phyloP scores from a whole-genome alignment of 2,888 invertebrate genomes.

The Linyphia triangularis region DNA sequence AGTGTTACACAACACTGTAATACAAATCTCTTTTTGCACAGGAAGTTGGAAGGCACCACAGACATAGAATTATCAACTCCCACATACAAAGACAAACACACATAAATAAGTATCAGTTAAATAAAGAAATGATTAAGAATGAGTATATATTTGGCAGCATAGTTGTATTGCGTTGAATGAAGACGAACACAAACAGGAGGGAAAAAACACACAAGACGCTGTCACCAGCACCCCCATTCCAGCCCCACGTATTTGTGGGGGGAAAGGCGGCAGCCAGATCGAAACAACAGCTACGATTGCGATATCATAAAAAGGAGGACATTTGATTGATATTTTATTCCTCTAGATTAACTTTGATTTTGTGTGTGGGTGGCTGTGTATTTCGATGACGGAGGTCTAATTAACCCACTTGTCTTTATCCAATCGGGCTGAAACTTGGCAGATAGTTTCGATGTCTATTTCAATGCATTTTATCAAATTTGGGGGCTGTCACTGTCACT shows the following conservation, averaged over 20 bases:
- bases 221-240: constrained; percentile 75
- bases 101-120: constrained; percentile 52
- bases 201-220: constrained; percentile 70
- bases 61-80: constrained; percentile 6
- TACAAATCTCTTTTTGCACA: not conserved
- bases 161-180: constrained; percentile 30
- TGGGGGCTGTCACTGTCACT: no score
- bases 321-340: no score
- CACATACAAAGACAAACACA: constrained; percentile 64
- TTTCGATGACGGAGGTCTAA: no score
- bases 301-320: no score
- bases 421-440: no score
- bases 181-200: constrained; percentile 73
- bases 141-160: constrained; percentile 53
- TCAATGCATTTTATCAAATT: no score
- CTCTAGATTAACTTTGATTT: no score
- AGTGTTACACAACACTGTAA: no score
- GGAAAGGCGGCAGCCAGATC: constrained; percentile 75
- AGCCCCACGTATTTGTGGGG: constrained; percentile 72
- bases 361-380: no score
- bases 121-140: constrained; percentile 46
- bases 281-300: constrained; percentile 23
- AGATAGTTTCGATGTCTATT: no score
- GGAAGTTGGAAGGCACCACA: constrained; percentile 19
- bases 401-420: no score